Evolutionary conservation across 2,888 invertebrate species (phyloP), one percentile per base, ranked within the genome.

Genomic region (Lasiommata megera): DNA sequence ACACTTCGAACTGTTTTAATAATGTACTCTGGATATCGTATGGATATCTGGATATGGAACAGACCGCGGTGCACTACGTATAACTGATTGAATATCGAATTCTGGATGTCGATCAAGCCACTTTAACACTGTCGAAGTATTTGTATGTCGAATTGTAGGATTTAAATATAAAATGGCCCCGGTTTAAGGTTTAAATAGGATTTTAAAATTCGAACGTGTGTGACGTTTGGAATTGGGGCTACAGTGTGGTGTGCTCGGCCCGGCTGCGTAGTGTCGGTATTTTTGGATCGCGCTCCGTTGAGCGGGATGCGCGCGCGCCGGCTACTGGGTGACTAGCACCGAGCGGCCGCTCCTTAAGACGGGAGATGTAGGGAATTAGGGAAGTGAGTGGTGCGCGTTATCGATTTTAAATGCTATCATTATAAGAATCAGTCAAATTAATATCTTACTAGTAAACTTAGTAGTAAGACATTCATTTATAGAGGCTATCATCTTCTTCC

Each of bases 251-350:
- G 69, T 23, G 23, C 23, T 5, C 66, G 69, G 62, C 63, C 67
- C 74, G 77, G 77, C 76, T 73, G 75, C 77, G 77, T 67, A 69
- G 51, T 58, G 61, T 51, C 36, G 73, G 72, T 86, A 85, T 87
- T 88, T 88, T 88, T 79, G 82, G 88, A 81, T 74, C 76, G 62
- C 65, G 58, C 40, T 52, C 14, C 52, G 52, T 67, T 62, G 71
- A 64, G 73, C 82, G 81, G 77, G 80, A 68, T 84, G 88, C 88
- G 89, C 83, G 79, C 71, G 84, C 89, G 89, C 88, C 82, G 84
- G 77, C 74, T 69, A 64, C 68, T 71, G 68, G 73, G 74, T 74
- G 82, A 87, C 84, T 87, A 81, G 77, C 75, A 11, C 9, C 34
- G 34, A 46, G 37, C 61, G 60, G 65, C 72, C 84, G 79, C 87